Evolutionary conservation across 2,113 vertebrate species (phyloP).

Genomic region (Spermophilus dauricus): DNA sequence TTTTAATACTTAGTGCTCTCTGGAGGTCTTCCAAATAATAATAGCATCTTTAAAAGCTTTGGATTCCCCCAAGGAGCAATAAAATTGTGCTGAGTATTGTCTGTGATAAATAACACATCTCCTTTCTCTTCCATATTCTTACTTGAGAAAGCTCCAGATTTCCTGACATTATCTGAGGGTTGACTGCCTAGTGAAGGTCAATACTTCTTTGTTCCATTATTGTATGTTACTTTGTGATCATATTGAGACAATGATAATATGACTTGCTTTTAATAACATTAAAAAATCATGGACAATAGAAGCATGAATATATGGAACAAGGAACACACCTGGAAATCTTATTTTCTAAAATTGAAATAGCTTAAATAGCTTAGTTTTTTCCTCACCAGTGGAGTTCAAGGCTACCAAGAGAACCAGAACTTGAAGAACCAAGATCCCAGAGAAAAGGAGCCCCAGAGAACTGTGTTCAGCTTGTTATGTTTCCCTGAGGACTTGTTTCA

Average conservation of each 20-base stretch:
- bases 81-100: constrained; percentile 80
- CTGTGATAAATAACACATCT: constrained; percentile 78
- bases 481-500: background rate
- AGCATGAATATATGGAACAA: background rate
- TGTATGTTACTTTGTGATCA: constrained; percentile 31
- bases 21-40: constrained; percentile 83
- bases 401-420: background rate
- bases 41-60: constrained; percentile 82
- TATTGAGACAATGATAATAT: constrained; percentile 19
- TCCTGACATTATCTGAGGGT: constrained; percentile 56
- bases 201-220: background rate
- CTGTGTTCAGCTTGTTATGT: background rate
- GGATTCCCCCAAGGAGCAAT: constrained; percentile 70
- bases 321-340: background rate
- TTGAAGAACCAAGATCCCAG: background rate
- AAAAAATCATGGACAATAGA: constrained; percentile 37
- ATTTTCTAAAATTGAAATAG: constrained; percentile 23
- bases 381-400: background rate
- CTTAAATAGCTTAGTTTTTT: background rate
- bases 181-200: constrained; percentile 62
- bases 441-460: background rate
- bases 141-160: constrained; percentile 67
- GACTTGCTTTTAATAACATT: constrained; percentile 50
- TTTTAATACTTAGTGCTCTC: constrained; percentile 83
- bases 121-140: constrained; percentile 50